Evolutionary conservation across 2,797 vertebrate genomes (phyloP).

Genomic region (Premnoplex brunnescens): DNA sequence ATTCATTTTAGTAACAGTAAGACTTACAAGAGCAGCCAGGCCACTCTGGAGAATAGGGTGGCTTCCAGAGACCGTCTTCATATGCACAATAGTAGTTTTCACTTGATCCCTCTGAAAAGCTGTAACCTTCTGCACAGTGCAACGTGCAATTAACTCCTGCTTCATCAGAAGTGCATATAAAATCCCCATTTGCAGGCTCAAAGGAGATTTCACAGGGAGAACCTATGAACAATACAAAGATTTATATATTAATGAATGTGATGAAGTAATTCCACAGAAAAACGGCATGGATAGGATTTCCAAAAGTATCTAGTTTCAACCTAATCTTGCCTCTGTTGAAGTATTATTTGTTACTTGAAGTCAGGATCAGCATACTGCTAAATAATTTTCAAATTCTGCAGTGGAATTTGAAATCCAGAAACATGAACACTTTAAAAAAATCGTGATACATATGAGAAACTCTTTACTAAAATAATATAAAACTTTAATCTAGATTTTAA

Average conservation of each 20-base stretch:
- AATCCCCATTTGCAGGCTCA: conserved; percentile 88
- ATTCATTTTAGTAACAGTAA: background rate
- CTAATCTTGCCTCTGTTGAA: background rate
- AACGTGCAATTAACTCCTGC: conserved; percentile 89
- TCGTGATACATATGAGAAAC: background rate
- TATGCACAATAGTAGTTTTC: conserved; percentile 90
- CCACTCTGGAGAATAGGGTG: conserved; percentile 84
- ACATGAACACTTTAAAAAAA: background rate
- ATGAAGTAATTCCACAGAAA: background rate
- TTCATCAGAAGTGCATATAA: conserved; percentile 83
- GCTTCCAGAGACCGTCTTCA: conserved; percentile 88
- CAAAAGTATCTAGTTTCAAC: background rate
- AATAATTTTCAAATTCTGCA: background rate
- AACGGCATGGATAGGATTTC: background rate
- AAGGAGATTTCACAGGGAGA: conserved; percentile 90
- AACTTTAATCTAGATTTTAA: background rate
- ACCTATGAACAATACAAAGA: conserved; percentile 65
- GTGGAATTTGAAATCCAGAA: background rate
- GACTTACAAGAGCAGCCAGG: conserved; percentile 93
- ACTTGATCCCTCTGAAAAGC: conserved; percentile 87
- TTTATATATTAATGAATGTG: background rate
- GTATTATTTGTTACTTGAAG: background rate
- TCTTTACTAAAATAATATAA: background rate
- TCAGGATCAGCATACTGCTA: background rate
- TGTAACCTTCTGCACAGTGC: conserved; percentile 89